A percentile compares a stretch with the other conserved stretches of the same genome.
These are phyloP conservation scores for Melieria crassipennis DNA, from an alignment of 2,888 invertebrate genomes.

Conservation along the genomic window DNA sequence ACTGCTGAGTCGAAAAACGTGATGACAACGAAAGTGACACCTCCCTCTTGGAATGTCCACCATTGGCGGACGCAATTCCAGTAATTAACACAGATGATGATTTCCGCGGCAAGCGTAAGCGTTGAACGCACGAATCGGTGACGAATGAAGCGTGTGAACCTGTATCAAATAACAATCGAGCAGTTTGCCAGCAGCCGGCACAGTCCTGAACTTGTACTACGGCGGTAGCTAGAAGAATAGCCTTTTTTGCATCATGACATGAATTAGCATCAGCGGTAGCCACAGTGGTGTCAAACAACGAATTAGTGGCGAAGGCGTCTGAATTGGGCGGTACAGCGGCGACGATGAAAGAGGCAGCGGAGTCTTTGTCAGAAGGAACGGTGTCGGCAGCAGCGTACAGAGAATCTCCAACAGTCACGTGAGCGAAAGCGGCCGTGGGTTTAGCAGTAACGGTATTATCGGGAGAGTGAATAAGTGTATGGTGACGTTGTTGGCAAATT, in stretches of 20 bases:
- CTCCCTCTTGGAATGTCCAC: neutral
- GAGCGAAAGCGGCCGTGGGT: neutral
- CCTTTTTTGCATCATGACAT: too few species aligned
- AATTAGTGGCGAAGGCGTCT: too few species aligned
- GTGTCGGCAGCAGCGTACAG: too few species aligned
- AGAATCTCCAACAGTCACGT: too few species aligned
- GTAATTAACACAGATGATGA: neutral
- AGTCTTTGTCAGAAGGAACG: too few species aligned
- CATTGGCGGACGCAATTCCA: conserved; percentile 8
- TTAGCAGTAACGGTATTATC: neutral
- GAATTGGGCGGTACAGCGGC: too few species aligned
- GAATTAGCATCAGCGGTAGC: too few species aligned
- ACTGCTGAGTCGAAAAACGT: neutral
- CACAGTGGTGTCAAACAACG: too few species aligned
- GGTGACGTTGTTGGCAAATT: neutral
- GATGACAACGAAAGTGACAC: neutral
- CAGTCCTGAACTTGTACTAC: neutral
- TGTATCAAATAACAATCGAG: neutral
- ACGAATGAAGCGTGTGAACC: conserved; percentile 22
- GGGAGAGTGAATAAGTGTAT: neutral
- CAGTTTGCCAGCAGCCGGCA: neutral
- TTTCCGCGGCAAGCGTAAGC: neutral
- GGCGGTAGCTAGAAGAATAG: conserved; percentile 4
- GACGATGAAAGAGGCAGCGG: too few species aligned
- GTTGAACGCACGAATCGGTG: conserved; percentile 18